Evolutionary conservation across 2,113 vertebrate genomes (phyloP).

Genomic region (Rostratula benghalensis): DNA sequence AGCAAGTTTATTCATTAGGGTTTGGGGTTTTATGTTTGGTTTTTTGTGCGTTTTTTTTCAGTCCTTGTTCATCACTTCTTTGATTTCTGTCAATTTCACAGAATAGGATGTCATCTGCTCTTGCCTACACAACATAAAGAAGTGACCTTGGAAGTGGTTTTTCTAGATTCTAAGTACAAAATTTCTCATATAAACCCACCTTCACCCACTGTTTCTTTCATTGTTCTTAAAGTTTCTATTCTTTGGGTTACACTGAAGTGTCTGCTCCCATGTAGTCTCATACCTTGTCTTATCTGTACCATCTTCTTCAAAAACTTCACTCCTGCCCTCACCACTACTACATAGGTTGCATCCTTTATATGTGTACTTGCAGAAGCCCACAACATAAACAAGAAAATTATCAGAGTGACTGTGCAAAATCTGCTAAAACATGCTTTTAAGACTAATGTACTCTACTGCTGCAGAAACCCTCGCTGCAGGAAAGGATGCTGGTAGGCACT

Average conservation of each 20-base stretch:
- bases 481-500: neutral
- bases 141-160: neutral
- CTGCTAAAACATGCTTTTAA: neutral
- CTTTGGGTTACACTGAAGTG: neutral
- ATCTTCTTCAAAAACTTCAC: neutral
- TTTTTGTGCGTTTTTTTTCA: neutral
- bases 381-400: neutral
- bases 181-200: neutral
- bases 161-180: neutral
- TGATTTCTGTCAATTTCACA: neutral
- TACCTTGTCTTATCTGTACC: neutral
- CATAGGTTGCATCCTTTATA: neutral
- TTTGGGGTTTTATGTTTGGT: too few relatives aligned
- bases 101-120: neutral
- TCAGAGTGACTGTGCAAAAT: neutral
- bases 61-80: neutral
- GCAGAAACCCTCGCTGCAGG: neutral
- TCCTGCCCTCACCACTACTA: neutral
- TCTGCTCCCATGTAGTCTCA: neutral
- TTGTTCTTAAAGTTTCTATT: neutral
- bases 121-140: neutral
- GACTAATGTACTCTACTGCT: neutral
- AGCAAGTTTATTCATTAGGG: slow-evolving; percentile 26
- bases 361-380: neutral
- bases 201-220: neutral